Evolutionary conservation across 1,140 invertebrate species (phyloP).

Genomic region (Procambarus virginalis): DNA sequence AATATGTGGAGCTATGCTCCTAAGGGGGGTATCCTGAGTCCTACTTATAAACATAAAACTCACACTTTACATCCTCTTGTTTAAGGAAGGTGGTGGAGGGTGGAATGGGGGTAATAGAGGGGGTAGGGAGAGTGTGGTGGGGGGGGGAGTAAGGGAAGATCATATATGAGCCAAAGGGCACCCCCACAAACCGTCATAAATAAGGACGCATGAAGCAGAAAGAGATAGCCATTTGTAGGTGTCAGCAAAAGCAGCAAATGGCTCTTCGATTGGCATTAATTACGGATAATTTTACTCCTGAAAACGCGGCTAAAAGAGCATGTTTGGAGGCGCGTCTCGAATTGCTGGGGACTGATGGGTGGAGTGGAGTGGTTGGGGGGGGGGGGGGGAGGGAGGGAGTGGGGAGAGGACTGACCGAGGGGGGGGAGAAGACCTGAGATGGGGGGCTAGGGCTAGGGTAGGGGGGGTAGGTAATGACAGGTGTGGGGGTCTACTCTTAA

Average conservation of each 20-base stretch:
- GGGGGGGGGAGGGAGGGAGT: background rate
- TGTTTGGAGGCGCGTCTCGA: background rate
- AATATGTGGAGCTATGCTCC: background rate
- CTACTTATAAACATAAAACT: background rate
- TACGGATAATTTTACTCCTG: background rate
- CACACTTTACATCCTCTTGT: background rate
- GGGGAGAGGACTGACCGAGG: background rate
- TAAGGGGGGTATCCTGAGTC: background rate
- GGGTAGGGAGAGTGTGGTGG: too few relatives aligned
- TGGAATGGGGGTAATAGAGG: too few relatives aligned
- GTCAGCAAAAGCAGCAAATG: background rate
- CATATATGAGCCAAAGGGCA: background rate
- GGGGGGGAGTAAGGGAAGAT: background rate
- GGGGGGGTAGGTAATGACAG: background rate
- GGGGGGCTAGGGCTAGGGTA: too few relatives aligned
- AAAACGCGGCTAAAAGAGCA: conserved; percentile 6
- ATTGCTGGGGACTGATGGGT: background rate
- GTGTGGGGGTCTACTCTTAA: background rate
- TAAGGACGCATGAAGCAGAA: background rate
- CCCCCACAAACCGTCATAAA: background rate
- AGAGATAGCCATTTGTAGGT: background rate
- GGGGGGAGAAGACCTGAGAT: background rate
- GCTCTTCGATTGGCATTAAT: background rate
- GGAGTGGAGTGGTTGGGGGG: background rate
- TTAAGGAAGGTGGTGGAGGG: too few relatives aligned